phyloP scores from a whole-genome alignment of 1,140 invertebrate species.

The Myzus persicae region DNA sequence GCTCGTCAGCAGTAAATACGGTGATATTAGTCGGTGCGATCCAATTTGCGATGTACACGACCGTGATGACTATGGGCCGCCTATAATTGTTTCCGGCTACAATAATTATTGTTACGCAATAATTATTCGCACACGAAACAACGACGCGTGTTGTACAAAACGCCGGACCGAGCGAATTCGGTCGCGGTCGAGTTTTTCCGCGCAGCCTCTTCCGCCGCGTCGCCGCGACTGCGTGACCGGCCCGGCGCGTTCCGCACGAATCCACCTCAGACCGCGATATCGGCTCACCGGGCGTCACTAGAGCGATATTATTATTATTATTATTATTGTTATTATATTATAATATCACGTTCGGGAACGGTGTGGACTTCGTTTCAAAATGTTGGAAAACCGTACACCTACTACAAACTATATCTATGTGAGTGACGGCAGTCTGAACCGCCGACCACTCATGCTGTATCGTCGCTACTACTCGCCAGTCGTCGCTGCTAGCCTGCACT shows the following conservation, averaged over 20 bases:
- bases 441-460: too few relatives aligned
- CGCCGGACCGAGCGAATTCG: neutral
- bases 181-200: neutral
- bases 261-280: neutral
- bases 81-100: neutral
- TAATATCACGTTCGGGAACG: too few relatives aligned
- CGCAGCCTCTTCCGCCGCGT: neutral
- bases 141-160: neutral
- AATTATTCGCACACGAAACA: neutral
- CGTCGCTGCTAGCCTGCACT: too few relatives aligned
- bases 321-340: too few relatives aligned
- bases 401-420: too few relatives aligned
- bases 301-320: too few relatives aligned
- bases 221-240: neutral
- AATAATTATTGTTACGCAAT: neutral
- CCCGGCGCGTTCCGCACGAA: slow-evolving; percentile 2
- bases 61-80: neutral
- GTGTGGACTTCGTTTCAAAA: too few relatives aligned
- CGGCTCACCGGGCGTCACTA: neutral
- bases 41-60: neutral
- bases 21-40: neutral
- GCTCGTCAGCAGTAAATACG: too few relatives aligned
- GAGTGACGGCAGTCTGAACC: too few relatives aligned
- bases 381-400: too few relatives aligned
- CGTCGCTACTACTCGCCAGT: too few relatives aligned